phyloP scores from a whole-genome alignment of 2,113 vertebrate genomes.

The Spizaetus ornatus region DNA sequence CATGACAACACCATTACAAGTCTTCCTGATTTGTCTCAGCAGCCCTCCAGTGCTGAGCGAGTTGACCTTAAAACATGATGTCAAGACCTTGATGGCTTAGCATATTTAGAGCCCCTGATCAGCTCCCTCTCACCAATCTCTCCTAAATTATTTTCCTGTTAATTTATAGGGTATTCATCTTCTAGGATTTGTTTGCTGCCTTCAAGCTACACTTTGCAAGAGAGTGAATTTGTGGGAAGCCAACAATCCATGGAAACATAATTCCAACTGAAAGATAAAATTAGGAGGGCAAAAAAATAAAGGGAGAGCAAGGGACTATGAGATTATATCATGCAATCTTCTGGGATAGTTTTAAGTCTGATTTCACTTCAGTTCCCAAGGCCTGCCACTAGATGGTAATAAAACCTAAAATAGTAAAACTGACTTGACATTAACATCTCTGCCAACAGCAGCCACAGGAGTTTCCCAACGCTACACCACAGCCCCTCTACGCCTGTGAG shows the following conservation, averaged over 20 bases:
- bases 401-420: neutral
- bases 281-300: neutral
- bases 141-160: neutral
- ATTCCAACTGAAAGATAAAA: neutral
- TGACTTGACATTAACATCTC: too few relatives aligned
- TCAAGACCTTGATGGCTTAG: neutral
- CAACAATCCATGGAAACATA: neutral
- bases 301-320: neutral
- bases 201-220: neutral
- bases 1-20: neutral
- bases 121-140: neutral
- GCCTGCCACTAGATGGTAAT: slow-evolving; percentile 42
- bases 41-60: neutral
- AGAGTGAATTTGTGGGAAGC: neutral
- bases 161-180: neutral
- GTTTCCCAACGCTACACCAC: neutral
- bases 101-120: neutral
- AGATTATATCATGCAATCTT: neutral
- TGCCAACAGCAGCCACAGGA: neutral
- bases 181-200: neutral
- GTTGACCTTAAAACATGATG: neutral
- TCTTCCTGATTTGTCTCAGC: neutral
- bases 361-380: neutral
- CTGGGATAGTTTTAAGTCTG: neutral
- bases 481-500: neutral